Conservation (phyloP, 2,888 invertebrate species). For the Drosophila pegasa region DNA sequence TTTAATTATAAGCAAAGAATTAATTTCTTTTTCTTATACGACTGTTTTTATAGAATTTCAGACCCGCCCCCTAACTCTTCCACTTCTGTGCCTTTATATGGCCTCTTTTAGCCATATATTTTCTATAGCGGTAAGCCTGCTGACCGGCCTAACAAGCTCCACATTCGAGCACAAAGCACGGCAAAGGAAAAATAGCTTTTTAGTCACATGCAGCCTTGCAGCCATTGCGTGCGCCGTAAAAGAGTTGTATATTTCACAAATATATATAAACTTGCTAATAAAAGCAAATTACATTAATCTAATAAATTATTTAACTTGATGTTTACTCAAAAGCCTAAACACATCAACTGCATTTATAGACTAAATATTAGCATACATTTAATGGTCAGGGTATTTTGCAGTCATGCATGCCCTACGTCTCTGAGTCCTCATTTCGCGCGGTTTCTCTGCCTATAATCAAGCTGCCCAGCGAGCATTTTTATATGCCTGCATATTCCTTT, state of each 20-base stretch:
- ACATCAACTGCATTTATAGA: not conserved
- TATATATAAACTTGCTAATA: not conserved
- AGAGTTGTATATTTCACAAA: not conserved
- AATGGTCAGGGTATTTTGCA: slow-evolving; percentile 11
- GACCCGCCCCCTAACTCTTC: not conserved
- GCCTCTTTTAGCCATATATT: not conserved
- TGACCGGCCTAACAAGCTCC: slow-evolving; percentile 7
- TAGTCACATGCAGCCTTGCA: slow-evolving; percentile 28
- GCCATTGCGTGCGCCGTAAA: slow-evolving; percentile 2
- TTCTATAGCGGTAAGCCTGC: not conserved
- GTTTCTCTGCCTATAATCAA: slow-evolving; percentile 30
- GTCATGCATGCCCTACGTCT: not conserved
- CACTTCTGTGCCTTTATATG: not conserved
- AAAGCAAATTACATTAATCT: not conserved
- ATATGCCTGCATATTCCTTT: slow-evolving; percentile 39
- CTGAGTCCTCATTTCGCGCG: slow-evolving; percentile 12
- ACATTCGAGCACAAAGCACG: slow-evolving; percentile 3
- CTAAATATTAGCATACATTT: not conserved
- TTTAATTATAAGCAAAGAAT: not conserved
- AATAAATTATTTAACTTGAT: not conserved
- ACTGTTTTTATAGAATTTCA: not conserved
- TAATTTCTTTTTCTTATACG: not conserved
- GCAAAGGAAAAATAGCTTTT: slow-evolving; percentile 6
- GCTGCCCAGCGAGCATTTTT: slow-evolving; percentile 26
- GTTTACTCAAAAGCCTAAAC: not conserved